Evolutionary conservation across 1,140 invertebrate genomes (phyloP).

Genomic region (Drosophila fuyamai): DNA sequence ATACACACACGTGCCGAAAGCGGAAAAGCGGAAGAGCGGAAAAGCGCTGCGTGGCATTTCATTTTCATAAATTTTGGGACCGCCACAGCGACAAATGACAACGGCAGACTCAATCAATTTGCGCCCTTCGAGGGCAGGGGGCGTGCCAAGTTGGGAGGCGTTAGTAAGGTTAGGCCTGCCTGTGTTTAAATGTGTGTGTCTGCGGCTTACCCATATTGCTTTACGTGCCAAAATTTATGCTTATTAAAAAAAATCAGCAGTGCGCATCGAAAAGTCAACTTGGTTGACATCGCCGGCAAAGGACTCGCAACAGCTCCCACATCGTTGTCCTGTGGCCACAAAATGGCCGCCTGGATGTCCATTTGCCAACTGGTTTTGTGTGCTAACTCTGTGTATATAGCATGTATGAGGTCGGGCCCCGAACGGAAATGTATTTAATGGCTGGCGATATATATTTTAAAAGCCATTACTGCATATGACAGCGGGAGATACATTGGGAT

Average conservation of each 20-base stretch:
- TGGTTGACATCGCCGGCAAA: conserved; percentile 51
- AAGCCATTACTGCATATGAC: conserved; percentile 62
- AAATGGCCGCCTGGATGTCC: conserved; percentile 60
- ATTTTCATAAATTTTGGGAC: conserved; percentile 74
- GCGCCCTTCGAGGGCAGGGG: conserved; percentile 39
- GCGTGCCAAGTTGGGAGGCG: conserved; percentile 17
- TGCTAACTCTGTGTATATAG: conserved; percentile 46
- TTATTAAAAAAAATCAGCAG: conserved; percentile 76
- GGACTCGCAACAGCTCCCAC: conserved; percentile 37
- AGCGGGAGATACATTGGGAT: conserved; percentile 54
- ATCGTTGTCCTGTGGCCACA: conserved; percentile 59
- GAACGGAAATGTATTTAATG: conserved; percentile 60
- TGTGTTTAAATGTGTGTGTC: conserved; percentile 33
- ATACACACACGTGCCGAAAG: conserved; percentile 57
- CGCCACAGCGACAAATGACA: conserved; percentile 75
- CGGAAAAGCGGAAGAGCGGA: conserved; percentile 57
- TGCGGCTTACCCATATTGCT: conserved; percentile 58
- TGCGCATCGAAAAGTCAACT: conserved; percentile 71
- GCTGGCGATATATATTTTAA: conserved; percentile 61
- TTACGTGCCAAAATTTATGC: conserved; percentile 71
- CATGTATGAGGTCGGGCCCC: conserved; percentile 5
- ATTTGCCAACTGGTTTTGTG: conserved; percentile 58
- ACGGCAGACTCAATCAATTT: conserved; percentile 79
- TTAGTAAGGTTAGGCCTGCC: conserved; percentile 23
- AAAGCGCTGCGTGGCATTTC: conserved; percentile 72